Conservation (phyloP, 2,888 invertebrate species). For the Andrena hattorfiana region DNA sequence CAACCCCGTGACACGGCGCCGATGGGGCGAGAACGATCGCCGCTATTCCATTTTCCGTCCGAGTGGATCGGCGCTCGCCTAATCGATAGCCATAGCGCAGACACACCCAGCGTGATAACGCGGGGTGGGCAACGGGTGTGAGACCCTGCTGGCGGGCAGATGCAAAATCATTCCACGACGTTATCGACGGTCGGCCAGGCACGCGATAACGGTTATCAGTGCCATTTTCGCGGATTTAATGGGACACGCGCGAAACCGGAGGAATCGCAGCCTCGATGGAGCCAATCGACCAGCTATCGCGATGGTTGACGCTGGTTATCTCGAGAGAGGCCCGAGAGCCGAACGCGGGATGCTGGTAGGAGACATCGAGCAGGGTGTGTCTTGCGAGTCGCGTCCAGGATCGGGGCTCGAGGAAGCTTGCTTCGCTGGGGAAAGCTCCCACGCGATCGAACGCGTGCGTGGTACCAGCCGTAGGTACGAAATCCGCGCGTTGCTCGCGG, state of each 20-base stretch:
- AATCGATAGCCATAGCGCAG: slow-evolving; percentile 69
- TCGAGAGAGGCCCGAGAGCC: slow-evolving; percentile 4
- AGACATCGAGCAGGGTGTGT: background rate
- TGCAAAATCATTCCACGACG: slow-evolving; percentile 58
- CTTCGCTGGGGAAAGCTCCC: background rate
- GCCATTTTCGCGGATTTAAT: slow-evolving; percentile 47
- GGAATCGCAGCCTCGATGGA: slow-evolving; percentile 20
- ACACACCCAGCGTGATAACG: slow-evolving; percentile 70
- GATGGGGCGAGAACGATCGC: slow-evolving; percentile 65
- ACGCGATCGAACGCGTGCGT: background rate
- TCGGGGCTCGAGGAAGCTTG: background rate
- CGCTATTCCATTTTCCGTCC: slow-evolving; percentile 71
- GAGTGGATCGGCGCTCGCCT: slow-evolving; percentile 66
- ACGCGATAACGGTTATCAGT: slow-evolving; percentile 51
- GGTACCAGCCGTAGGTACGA: slow-evolving; percentile 51
- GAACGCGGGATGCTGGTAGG: no score
- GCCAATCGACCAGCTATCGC: slow-evolving; percentile 10
- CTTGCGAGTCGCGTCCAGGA: background rate
- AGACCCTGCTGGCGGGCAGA: slow-evolving; percentile 29
- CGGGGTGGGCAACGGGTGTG: slow-evolving; percentile 25
- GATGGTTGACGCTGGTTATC: background rate
- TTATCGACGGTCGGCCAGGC: slow-evolving; percentile 70
- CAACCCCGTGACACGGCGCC: slow-evolving; percentile 52
- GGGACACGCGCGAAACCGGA: slow-evolving; percentile 27
- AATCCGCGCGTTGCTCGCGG: slow-evolving; percentile 6